These are phyloP conservation scores for Muricea muricata DNA, from an alignment of 92 coral and sea anemone species.

Conservation along the genomic window DNA sequence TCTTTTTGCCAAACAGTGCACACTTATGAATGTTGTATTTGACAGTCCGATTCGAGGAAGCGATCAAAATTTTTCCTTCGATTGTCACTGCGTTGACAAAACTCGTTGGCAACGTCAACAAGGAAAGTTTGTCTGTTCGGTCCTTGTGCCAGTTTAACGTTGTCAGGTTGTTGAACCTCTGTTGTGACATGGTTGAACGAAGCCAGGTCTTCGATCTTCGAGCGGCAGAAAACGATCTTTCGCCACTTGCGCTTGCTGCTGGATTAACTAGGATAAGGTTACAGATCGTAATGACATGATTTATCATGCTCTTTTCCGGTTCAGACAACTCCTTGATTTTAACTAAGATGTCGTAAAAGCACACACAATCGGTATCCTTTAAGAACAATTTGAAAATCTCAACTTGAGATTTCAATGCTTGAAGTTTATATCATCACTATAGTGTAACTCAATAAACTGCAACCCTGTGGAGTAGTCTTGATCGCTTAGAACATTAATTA, in stretches of 20 bases:
- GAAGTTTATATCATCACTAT: conserved; percentile 65
- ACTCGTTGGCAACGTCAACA: conserved; percentile 59
- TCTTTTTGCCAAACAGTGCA: neutral
- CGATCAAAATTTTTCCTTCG: conserved; percentile 59
- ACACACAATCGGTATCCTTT: conserved; percentile 59
- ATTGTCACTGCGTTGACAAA: conserved; percentile 48
- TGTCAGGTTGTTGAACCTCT: conserved; percentile 64
- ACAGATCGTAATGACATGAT: conserved; percentile 63
- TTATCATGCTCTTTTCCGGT: conserved; percentile 67
- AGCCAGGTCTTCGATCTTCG: conserved; percentile 77
- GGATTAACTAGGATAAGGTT: conserved; percentile 71
- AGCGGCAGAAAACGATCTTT: conserved; percentile 74
- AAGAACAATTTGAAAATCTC: conserved; percentile 63
- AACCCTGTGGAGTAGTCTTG: conserved; percentile 69
- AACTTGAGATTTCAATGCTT: conserved; percentile 55
- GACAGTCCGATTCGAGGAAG: conserved; percentile 47
- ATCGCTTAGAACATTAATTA: conserved; percentile 54
- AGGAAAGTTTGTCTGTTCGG: conserved; percentile 58
- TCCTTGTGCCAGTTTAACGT: conserved; percentile 64
- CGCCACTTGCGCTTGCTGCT: conserved; percentile 72
- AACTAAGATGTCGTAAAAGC: conserved; percentile 58
- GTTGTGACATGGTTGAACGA: conserved; percentile 70
- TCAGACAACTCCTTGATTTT: conserved; percentile 64
- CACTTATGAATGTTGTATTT: neutral
- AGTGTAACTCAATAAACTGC: conserved; percentile 49